A percentile compares a stretch with the other conserved stretches of the same genome.
These are phyloP conservation scores for Pachypeltis micranthus DNA, from an alignment of 1,140 invertebrate species.

Conservation along the genomic window DNA sequence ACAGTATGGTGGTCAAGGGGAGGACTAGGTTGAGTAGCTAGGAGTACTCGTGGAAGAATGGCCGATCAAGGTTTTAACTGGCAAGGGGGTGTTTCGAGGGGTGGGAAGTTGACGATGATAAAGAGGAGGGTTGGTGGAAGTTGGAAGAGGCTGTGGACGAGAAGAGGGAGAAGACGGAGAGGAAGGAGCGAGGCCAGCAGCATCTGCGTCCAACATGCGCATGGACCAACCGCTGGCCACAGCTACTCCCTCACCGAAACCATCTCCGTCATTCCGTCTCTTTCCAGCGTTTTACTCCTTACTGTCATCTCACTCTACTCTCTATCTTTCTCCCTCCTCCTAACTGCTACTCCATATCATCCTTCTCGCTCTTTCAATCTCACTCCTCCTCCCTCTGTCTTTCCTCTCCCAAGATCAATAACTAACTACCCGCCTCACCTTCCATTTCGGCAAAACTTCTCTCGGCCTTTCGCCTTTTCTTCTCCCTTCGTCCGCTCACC, in stretches of 20 bases:
- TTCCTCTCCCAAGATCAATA: slow-evolving; percentile 12
- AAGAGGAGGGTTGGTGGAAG: too few relatives aligned
- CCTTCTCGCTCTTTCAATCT: background rate
- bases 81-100: too few relatives aligned
- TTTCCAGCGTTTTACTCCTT: background rate
- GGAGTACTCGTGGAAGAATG: too few relatives aligned
- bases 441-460: background rate
- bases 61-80: too few relatives aligned
- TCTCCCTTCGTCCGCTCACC: background rate
- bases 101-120: too few relatives aligned
- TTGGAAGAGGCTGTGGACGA: background rate
- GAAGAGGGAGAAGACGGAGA: background rate
- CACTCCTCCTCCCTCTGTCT: background rate
- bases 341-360: background rate
- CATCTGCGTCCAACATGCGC: slow-evolving; percentile 12
- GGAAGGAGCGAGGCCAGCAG: background rate
- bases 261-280: background rate
- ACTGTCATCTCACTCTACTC: too few relatives aligned
- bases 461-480: background rate
- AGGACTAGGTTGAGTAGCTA: too few relatives aligned
- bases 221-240: slow-evolving; percentile 12
- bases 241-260: background rate
- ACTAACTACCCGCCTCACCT: slow-evolving; percentile 1
- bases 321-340: background rate
- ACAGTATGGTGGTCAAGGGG: too few relatives aligned